phyloP scores from a whole-genome alignment of 2,113 vertebrate species.

The Sphyrna mokarran region DNA sequence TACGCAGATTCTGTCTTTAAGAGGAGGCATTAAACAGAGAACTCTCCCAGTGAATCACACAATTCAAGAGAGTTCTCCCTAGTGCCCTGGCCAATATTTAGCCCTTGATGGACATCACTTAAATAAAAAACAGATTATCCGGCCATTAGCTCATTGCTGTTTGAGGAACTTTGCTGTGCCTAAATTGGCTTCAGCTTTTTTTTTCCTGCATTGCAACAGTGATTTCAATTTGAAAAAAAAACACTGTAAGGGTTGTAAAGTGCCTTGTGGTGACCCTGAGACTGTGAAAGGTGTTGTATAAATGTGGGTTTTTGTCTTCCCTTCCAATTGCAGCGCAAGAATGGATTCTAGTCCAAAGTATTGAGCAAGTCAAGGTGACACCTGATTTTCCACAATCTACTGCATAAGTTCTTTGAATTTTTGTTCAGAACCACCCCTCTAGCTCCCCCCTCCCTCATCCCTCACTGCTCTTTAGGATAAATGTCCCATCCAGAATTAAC shows the following conservation, averaged over 20 bases:
- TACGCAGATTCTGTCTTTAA: background rate
- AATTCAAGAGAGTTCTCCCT: background rate
- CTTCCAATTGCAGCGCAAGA: background rate
- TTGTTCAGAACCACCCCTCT: background rate
- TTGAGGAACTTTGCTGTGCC: background rate
- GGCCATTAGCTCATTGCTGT: background rate
- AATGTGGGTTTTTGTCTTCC: background rate
- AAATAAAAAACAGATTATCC: background rate
- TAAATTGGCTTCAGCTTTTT: background rate
- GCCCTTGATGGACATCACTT: background rate
- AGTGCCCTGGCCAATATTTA: background rate
- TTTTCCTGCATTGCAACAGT: background rate
- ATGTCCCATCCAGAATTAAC: no score
- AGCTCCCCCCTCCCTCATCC: no score
- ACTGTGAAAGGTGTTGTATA: background rate
- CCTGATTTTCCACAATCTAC: background rate
- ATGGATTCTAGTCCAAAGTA: background rate
- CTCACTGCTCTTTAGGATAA: background rate
- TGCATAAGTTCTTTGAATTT: background rate
- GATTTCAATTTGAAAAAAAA: background rate
- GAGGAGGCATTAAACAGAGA: background rate
- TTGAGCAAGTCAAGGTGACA: background rate
- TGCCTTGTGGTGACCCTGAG: background rate
- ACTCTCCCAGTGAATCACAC: background rate
- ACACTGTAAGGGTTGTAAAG: background rate